A percentile compares a stretch with the other conserved stretches of the same genome.
phyloP scores from a whole-genome alignment of 2,888 invertebrate species.

The Phyto melanocephala region DNA sequence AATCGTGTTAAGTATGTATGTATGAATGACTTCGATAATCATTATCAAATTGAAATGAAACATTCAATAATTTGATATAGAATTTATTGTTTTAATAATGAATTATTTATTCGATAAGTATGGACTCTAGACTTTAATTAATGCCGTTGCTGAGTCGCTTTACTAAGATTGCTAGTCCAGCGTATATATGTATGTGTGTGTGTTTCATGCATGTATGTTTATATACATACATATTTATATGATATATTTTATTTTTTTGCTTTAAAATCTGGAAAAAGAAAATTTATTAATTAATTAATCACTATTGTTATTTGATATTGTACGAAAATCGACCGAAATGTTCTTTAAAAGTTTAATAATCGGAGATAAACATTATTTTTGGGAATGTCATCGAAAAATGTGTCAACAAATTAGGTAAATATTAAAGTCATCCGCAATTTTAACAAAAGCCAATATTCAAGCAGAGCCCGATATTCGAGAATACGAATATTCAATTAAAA shows the following conservation, averaged over 20 bases:
- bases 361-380: not conserved
- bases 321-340: not conserved
- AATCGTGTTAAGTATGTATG: too few species aligned
- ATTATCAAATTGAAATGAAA: constrained; percentile 37
- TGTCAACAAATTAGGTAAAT: too few species aligned
- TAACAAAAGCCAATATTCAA: too few species aligned
- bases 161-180: not conserved
- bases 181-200: not conserved
- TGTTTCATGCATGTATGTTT: not conserved
- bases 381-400: too few species aligned
- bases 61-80: constrained; percentile 45
- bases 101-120: constrained; percentile 64
- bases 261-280: constrained; percentile 22
- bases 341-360: not conserved
- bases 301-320: not conserved
- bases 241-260: not conserved
- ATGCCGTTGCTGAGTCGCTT: constrained; percentile 40
- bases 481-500: too few species aligned
- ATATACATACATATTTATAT: not conserved
- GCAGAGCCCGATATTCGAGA: too few species aligned
- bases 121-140: constrained; percentile 65
- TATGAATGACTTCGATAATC: not conserved
- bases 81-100: constrained; percentile 49
- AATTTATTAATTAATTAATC: constrained; percentile 42
- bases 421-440: too few species aligned